A percentile compares a stretch with the other conserved stretches of the same genome.
Conservation (phyloP, 2,797 vertebrate genomes). For the Phrynocephalus vlangalii region DNA sequence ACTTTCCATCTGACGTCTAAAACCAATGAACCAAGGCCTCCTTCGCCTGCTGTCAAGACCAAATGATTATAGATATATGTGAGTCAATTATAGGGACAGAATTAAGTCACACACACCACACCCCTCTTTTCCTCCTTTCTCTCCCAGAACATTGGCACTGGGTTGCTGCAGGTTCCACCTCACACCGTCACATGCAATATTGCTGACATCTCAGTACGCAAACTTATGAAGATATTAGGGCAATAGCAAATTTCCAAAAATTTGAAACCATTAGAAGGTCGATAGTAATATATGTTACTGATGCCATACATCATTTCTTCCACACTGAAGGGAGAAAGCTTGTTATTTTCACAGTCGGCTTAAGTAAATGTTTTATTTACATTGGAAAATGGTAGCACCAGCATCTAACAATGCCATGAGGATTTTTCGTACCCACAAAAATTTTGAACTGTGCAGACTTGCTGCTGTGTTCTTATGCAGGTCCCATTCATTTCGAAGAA, state of each 20-base stretch:
- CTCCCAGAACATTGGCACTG: background rate
- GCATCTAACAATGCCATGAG: background rate
- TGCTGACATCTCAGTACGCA: background rate
- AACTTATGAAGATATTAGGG: constrained; percentile 3
- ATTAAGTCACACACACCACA: background rate
- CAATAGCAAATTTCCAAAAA: constrained; percentile 19
- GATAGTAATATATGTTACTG: background rate
- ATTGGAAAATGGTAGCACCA: constrained; percentile 4
- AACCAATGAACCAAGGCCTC: constrained; percentile 1
- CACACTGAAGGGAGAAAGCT: constrained; percentile 1
- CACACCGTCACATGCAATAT: background rate
- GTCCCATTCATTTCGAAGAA: background rate
- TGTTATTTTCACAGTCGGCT: constrained; percentile 25
- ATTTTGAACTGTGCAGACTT: background rate
- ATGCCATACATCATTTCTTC: constrained; percentile 13
- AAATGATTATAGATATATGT: constrained; percentile 30
- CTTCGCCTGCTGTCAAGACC: constrained; percentile 14
- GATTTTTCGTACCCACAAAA: constrained; percentile 7
- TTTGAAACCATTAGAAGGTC: background rate
- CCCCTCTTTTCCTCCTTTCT: background rate
- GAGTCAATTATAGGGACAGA: constrained; percentile 15
- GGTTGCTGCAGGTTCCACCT: background rate
- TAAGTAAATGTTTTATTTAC: constrained; percentile 27
- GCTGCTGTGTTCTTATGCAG: background rate
- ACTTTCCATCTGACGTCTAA: constrained; percentile 16